phyloP scores from a whole-genome alignment of 2,113 vertebrate genomes.

The Pyrgilauda ruficollis region DNA sequence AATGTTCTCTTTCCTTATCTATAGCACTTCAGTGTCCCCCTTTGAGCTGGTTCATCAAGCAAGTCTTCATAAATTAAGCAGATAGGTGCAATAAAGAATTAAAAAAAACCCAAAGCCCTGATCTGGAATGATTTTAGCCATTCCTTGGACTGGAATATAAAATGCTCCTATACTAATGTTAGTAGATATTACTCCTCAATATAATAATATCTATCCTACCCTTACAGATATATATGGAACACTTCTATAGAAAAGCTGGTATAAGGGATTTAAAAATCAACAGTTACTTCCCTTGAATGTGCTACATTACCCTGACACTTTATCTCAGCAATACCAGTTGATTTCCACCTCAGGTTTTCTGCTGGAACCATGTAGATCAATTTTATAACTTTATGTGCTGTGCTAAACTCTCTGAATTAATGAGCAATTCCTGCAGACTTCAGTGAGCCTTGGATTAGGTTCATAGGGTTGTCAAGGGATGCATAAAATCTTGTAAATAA shows the following conservation, averaged over 20 bases:
- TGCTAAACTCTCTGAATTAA: constrained; percentile 37
- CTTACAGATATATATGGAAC: neutral
- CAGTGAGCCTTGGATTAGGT: neutral
- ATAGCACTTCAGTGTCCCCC: neutral
- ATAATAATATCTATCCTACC: neutral
- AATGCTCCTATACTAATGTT: neutral
- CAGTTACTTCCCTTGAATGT: neutral
- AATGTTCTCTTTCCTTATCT: neutral
- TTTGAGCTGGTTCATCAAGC: neutral
- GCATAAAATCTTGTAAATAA: constrained; percentile 49
- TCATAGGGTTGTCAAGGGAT: neutral
- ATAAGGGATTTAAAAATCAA: neutral
- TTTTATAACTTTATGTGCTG: neutral
- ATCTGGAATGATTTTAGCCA: neutral
- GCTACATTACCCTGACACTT: neutral
- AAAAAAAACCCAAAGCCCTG: neutral
- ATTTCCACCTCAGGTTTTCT: constrained; percentile 20
- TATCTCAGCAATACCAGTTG: neutral
- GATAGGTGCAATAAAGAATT: neutral
- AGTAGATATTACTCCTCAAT: neutral
- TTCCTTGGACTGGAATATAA: neutral
- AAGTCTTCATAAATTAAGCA: neutral
- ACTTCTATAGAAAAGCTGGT: neutral
- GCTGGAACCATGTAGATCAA: neutral
- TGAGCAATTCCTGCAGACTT: constrained; percentile 18